A percentile compares a stretch with the other conserved stretches of the same genome.
Evolutionary conservation across 1,140 invertebrate genomes (phyloP).

Genomic region (Muscidifurax raptorellus): DNA sequence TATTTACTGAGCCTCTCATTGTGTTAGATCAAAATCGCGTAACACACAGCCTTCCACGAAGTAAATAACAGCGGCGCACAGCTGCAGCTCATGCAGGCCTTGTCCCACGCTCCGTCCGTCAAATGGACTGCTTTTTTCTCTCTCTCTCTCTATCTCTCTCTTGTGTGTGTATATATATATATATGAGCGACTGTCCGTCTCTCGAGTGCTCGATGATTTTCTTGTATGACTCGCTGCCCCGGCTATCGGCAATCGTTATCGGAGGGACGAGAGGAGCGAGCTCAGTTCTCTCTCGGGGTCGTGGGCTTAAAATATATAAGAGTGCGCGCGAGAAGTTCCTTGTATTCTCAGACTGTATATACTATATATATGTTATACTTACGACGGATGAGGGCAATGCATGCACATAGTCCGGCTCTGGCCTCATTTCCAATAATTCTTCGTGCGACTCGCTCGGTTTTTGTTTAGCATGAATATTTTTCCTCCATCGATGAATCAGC

Average conservation of each 20-base stretch:
- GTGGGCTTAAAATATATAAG: not conserved
- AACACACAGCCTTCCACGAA: conserved; percentile 23
- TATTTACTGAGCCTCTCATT: conserved; percentile 11
- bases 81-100: not conserved
- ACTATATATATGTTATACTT: too few relatives aligned
- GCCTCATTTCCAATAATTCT: not conserved
- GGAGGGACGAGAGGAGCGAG: not conserved
- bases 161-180: too few relatives aligned
- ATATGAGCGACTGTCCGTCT: too few relatives aligned
- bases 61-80: not conserved
- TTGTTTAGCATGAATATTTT: too few relatives aligned
- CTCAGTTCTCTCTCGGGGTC: not conserved
- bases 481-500: too few relatives aligned
- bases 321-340: conserved; percentile 7
- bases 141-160: not conserved
- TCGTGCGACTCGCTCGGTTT: too few relatives aligned
- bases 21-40: conserved; percentile 28
- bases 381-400: not conserved
- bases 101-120: not conserved
- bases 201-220: not conserved
- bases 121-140: not conserved
- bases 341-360: conserved; percentile 1
- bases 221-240: too few relatives aligned
- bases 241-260: conserved; percentile 44
- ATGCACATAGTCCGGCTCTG: not conserved